Base-by-base conservation (phyloP, 2,113 vertebrate species). In the Epinephelus cyanopodus region DNA sequence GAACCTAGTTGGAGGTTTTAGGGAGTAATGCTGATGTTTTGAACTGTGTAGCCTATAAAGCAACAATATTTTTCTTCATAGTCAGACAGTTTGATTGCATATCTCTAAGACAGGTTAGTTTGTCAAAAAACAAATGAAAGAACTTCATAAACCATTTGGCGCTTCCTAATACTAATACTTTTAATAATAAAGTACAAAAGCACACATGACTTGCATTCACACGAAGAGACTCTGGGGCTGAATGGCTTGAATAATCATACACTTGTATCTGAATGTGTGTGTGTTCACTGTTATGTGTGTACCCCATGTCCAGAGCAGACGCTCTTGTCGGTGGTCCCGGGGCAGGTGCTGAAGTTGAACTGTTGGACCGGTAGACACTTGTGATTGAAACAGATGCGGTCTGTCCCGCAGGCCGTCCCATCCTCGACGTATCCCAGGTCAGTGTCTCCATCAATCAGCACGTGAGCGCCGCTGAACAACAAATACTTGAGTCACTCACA, bases 381-480 rank as follows among this genome's bases (percentile, higher is more conserved):
- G 79, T 96, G 98, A 56, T 97, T 97, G 57, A 99, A 97, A 75
- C 98, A 99, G 94, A 99, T 96, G 92, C 94, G 96, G 84, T 96
- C 94, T 0, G 95, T 95, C 29, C 97, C 97, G 0, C 98, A 99
- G 0, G 98, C 97, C 0, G 98, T 99, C 37, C 98, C 98, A 0
- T 99, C 98, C 91, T 99, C 98, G 17, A 99, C 98, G 0, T 99
- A 99, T 66, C 98, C 98, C 90, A 99, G 95, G 83, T 99, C 98
- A 0, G 95, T 96, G 87, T 99, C 98, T 80, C 97, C 98, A 1
- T 99, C 98, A 0, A 99, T 96, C 86, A 97, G 94, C 84, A 99
- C 97, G 1, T 99, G 98, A 42, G 96, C 98, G 0, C 98, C 98
- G 45, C 98, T 99, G 88, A 74, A 93, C 87, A 75, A 54, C 74